Conservation (phyloP, 2,113 vertebrate genomes). For the Sander vitreus region DNA sequence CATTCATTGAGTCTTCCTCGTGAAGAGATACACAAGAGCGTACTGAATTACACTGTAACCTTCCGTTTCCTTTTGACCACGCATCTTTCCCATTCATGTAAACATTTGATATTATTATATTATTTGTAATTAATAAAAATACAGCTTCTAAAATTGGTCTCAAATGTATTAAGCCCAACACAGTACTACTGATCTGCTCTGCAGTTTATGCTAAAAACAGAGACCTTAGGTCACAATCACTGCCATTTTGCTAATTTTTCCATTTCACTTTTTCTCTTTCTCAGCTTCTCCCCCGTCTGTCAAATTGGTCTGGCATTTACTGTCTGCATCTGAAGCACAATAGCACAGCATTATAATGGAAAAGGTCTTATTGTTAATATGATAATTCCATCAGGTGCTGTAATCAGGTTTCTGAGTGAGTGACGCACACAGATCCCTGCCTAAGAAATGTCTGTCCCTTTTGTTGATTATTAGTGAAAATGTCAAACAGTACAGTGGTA, state of each 20-base stretch:
- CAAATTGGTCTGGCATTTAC: constrained; percentile 74
- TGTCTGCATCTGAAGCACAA: constrained; percentile 59
- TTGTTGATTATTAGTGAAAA: constrained; percentile 48
- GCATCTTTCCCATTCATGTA: constrained; percentile 1
- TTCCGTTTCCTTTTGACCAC: constrained; percentile 20
- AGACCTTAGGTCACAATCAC: constrained; percentile 40
- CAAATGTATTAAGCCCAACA: background rate
- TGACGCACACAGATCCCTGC: constrained; percentile 25
- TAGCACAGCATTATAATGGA: constrained; percentile 33
- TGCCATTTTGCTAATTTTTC: constrained; percentile 33
- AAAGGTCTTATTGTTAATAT: constrained; percentile 76
- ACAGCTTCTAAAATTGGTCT: constrained; percentile 9
- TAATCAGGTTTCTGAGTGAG: constrained; percentile 59
- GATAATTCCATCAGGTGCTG: constrained; percentile 64
- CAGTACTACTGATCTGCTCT: constrained; percentile 1
- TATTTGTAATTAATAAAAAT: background rate
- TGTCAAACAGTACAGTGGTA: constrained; percentile 32
- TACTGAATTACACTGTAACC: constrained; percentile 24
- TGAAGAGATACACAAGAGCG: constrained; percentile 32
- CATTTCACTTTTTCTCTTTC: constrained; percentile 40
- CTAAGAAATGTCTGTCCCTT: constrained; percentile 18
- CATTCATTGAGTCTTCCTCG: constrained; percentile 62
- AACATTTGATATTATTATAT: too few species aligned
- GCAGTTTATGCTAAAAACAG: constrained; percentile 33
- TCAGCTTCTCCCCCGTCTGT: constrained; percentile 37